Base-by-base conservation (phyloP, 2,797 vertebrate species). In the Jordanella pulchra region DNA sequence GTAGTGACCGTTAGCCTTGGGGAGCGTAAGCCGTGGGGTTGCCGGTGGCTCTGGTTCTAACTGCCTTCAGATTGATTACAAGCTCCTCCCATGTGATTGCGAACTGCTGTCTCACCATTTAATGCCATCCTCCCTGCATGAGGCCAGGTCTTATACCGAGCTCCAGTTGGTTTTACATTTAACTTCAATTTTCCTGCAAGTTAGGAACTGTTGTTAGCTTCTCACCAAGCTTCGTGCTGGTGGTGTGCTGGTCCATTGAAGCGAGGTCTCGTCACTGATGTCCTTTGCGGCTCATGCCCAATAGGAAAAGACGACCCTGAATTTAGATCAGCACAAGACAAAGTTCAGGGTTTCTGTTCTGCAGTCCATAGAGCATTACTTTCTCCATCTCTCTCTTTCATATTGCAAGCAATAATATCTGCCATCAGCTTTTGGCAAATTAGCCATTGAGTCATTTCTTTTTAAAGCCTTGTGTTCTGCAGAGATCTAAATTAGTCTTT, bases 401-500 rank as follows among this genome's bases (percentile, higher is more conserved):
- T 18, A 11, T 2, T 11, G 14, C 55, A 21, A n/a, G 27, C 4
- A 7, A 54, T 14, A 7, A 53, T n/a, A n/a, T 35, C 42, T 30
- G 0, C 35, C 39, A 15, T 55, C 64, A 18, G 1, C 45, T 64
- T 60, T 47, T 1, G 53, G 32, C 18, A 35, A 32, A 56, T 63
- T 9, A 14, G 48, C 58, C 23, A 47, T 56, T n/a, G 2, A 55
- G 14, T 67, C 39, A 13, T 35, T 50, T 71, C 56, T 78, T 25
- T 0, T 44, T 53, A 78, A 55, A 63, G 35, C 60, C 60, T 63
- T 35, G 7, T 42, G 60, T 63, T 25, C 18, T 63, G 32, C 23
- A 11, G 60, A 63, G 35, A 63, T 9, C 21, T 63, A 42, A 25
- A 61, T 61, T n/a, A 69, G 69, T 51, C 48, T 47, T 27, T 39